Evolutionary conservation across 2,797 vertebrate genomes (phyloP), one percentile per base, ranked within the genome.

Genomic region (Myotis planiceps): DNA sequence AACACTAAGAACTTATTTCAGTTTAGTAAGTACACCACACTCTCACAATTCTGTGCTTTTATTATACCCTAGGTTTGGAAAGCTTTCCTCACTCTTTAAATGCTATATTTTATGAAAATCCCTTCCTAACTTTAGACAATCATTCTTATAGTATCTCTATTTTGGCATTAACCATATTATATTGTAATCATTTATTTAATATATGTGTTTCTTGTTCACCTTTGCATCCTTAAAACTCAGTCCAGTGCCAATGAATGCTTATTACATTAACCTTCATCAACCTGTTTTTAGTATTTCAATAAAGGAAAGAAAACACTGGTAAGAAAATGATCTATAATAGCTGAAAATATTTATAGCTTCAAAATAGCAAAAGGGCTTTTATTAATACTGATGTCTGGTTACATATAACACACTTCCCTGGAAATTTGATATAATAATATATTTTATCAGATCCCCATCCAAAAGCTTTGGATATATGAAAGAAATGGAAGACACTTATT

Each of bases 241-340:
- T 5, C 49, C 9, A 45, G 47, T 72, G 53, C 29, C 42, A 80
- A 47, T 49, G 1, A 92, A 75, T 79, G n/a, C 37, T 72, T 69
- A 88, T 16, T 84, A 75, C 32, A 92, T 82, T 60, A 89, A 92
- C 37, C 23, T 25, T 88, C 65, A 81, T 49, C 34, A 78, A 81
- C 81, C 7, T 9, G n/a, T n/a, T 13, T 65, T 92, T 45, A 81
- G 53, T 75, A 88, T 92, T 92, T 90, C 51, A 69, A 81, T 84
- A 78, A 27, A 86, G 42, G 39, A 90, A 87, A 90, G 32, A 79
- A 94, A 95, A 90, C 13, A 75, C 9, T 76, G 42, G 18, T 72
- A 53, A 74, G 49, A 91, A 91, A 88, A 92, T 65, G 25, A 86
- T 37, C 55, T 94, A 53, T 9, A 79, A 65, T n/a, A 91, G 18